Evolutionary conservation across 2,797 vertebrate genomes (phyloP).

Genomic region (Anabacerthia variegaticeps): DNA sequence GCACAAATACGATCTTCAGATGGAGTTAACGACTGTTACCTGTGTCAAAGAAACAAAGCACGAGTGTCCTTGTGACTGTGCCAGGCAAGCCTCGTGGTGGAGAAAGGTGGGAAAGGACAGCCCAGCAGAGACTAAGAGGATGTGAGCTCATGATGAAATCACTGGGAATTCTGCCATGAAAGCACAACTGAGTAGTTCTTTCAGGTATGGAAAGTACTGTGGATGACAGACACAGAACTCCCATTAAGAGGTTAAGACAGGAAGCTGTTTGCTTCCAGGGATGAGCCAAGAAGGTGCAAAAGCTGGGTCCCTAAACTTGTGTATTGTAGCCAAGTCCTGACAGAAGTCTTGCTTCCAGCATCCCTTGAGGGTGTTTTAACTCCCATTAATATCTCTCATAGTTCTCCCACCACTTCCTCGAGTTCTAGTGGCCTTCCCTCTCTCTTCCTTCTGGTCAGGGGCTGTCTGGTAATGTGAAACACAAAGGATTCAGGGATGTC

Average conservation of each 20-base stretch:
- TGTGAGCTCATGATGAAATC: background rate
- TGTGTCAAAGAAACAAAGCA: background rate
- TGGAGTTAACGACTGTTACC: background rate
- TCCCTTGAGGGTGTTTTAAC: background rate
- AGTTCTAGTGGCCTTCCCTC: background rate
- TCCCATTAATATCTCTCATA: background rate
- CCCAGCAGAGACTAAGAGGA: background rate
- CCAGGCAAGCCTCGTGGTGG: accelerated
- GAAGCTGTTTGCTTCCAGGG: background rate
- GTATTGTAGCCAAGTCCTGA: background rate
- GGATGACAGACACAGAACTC: background rate
- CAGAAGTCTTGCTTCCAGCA: background rate
- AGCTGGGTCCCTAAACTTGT: background rate
- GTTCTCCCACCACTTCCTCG: background rate
- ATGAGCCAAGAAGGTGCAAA: background rate
- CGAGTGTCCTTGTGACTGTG: background rate
- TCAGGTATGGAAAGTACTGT: conserved; percentile 5
- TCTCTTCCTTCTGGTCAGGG: background rate
- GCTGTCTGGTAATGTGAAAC: background rate
- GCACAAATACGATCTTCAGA: background rate
- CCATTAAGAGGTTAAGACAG: background rate
- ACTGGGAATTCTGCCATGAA: conserved; percentile 4
- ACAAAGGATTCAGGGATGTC: background rate
- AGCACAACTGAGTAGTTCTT: conserved; percentile 3
- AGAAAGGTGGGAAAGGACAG: background rate